A percentile compares a stretch with the other conserved stretches of the same genome.
These are phyloP conservation scores for Tolmerus cingulatus DNA, from an alignment of 2,888 invertebrate species.

Conservation along the genomic window DNA sequence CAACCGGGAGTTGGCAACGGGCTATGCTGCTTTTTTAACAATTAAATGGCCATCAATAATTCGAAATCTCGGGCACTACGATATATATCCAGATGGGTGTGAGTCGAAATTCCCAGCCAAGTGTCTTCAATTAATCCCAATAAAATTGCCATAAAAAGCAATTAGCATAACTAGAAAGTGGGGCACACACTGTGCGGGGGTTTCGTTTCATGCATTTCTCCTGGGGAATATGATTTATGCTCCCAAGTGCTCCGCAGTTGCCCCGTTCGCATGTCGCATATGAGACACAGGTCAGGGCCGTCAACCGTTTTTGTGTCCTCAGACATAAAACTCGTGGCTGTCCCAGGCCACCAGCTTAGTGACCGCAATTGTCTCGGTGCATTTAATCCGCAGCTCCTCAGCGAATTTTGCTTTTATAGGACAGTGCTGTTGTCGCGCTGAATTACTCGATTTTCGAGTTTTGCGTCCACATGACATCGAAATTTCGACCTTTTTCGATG, in stretches of 20 bases:
- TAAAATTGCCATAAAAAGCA: not conserved
- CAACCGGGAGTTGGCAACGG: not conserved
- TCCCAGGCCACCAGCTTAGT: not conserved
- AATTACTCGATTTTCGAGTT: not conserved
- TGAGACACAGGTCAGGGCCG: not conserved
- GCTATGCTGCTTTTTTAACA: not conserved
- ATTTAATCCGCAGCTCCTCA: not conserved
- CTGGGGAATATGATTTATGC: not conserved
- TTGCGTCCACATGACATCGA: not conserved
- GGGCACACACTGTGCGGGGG: not conserved
- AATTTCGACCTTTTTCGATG: not conserved
- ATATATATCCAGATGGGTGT: not conserved
- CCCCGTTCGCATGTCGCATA: not conserved
- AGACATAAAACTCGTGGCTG: not conserved
- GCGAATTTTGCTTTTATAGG: not conserved
- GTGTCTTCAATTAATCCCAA: not conserved
- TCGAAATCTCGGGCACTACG: not conserved
- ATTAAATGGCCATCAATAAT: not conserved
- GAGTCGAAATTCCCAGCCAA: not conserved
- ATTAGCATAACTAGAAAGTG: not conserved
- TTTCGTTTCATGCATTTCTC: not conserved
- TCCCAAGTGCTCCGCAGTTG: not conserved
- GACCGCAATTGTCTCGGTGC: not conserved
- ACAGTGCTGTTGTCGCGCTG: not conserved
- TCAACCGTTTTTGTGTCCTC: not conserved